Conservation (phyloP, 92 coral and sea anemone genomes). For the Plumapathes pennacea region DNA sequence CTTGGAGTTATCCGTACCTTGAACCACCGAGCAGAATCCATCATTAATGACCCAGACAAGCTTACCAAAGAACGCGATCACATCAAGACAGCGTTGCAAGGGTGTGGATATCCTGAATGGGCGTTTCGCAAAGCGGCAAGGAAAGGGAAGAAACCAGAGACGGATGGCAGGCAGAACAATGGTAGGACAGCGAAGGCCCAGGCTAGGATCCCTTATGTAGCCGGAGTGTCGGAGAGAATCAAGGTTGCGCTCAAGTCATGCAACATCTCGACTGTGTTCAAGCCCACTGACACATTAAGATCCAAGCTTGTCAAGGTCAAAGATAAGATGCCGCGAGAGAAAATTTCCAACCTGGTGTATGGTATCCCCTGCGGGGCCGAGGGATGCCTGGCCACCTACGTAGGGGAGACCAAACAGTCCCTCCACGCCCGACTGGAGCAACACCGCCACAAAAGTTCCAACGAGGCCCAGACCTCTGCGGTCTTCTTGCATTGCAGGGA, state of each 20-base stretch:
- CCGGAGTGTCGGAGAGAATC: slow-evolving; percentile 15
- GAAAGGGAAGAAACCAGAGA: background rate
- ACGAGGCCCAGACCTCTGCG: slow-evolving; percentile 50
- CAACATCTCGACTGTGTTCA: slow-evolving; percentile 9
- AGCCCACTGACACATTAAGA: slow-evolving; percentile 14
- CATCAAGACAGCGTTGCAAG: slow-evolving; percentile 8
- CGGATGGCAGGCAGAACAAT: background rate
- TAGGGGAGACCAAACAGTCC: slow-evolving; percentile 37
- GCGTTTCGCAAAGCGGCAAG: slow-evolving; percentile 8
- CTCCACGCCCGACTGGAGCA: slow-evolving; percentile 27
- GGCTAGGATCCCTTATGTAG: slow-evolving; percentile 20
- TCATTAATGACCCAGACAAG: slow-evolving; percentile 1
- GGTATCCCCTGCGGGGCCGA: slow-evolving; percentile 20
- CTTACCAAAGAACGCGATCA: slow-evolving; percentile 5
- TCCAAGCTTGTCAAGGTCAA: slow-evolving; percentile 8
- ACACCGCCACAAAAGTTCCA: slow-evolving; percentile 16
- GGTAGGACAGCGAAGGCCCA: background rate
- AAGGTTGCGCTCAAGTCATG: slow-evolving; percentile 13
- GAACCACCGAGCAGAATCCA: background rate
- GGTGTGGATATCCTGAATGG: slow-evolving; percentile 14
- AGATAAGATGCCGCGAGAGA: slow-evolving; percentile 29
- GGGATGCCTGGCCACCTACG: slow-evolving; percentile 11
- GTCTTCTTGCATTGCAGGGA: slow-evolving; percentile 15
- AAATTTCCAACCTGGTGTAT: slow-evolving; percentile 25
- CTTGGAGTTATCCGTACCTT: slow-evolving; percentile 8